Conservation (phyloP, 2,888 invertebrate genomes). For the Thalpophila matura region DNA sequence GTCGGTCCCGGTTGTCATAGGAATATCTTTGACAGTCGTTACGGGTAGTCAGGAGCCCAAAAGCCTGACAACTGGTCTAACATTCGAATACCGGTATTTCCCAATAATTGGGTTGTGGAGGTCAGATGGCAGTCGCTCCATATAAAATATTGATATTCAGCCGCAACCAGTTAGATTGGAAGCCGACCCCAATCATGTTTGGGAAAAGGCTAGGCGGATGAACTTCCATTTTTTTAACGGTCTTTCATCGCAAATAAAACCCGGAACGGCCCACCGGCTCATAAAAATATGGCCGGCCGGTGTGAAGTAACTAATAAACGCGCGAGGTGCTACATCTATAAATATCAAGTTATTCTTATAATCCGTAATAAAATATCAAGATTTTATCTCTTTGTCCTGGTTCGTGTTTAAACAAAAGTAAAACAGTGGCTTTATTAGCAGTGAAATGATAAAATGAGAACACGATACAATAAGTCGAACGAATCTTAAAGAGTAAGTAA, state of each 20-base stretch:
- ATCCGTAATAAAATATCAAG: slow-evolving; percentile 50
- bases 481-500: slow-evolving; percentile 27
- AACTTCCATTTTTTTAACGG: slow-evolving; percentile 9
- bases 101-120: no score
- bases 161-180: no score
- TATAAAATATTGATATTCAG: no score
- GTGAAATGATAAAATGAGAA: slow-evolving; percentile 23
- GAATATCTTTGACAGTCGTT: no score
- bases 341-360: slow-evolving; percentile 57
- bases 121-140: no score
- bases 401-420: slow-evolving; percentile 48
- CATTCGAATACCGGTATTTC: no score
- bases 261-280: slow-evolving; percentile 33
- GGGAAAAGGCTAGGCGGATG: no score
- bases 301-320: slow-evolving; percentile 59
- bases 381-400: slow-evolving; percentile 46
- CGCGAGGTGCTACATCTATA: slow-evolving; percentile 56
- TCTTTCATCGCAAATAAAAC: slow-evolving; percentile 49
- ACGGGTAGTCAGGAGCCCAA: no score
- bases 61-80: no score
- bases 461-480: slow-evolving; percentile 18
- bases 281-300: slow-evolving; percentile 59
- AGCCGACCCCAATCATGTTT: no score
- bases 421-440: slow-evolving; percentile 41
- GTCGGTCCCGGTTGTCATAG: no score